Conservation (phyloP, 2,888 invertebrate species). For the Lycaena phlaeas region DNA sequence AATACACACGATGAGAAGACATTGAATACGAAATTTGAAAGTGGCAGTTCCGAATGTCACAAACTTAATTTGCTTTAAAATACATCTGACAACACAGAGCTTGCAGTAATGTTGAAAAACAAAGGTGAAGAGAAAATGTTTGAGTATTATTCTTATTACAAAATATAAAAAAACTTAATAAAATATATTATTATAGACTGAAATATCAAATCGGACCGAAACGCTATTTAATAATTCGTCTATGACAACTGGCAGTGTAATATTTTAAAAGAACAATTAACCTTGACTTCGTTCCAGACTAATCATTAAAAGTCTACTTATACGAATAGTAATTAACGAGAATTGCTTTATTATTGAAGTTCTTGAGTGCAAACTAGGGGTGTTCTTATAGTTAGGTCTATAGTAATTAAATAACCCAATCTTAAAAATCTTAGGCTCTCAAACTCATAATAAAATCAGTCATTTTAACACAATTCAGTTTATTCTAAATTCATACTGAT, state of each 20-base stretch:
- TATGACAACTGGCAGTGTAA: slow-evolving; percentile 68
- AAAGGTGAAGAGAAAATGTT: slow-evolving; percentile 24
- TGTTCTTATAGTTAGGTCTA: slow-evolving; percentile 61
- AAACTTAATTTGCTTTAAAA: too few species aligned
- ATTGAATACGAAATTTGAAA: too few species aligned
- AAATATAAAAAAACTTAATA: slow-evolving; percentile 63
- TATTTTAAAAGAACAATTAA: slow-evolving; percentile 44
- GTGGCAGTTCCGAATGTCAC: too few species aligned
- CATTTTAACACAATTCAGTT: slow-evolving; percentile 71
- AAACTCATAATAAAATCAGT: slow-evolving; percentile 73
- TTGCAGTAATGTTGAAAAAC: slow-evolving; percentile 26
- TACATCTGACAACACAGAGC: slow-evolving; percentile 45
- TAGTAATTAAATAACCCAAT: slow-evolving; percentile 58
- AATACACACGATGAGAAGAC: too few species aligned
- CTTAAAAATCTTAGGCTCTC: slow-evolving; percentile 70
- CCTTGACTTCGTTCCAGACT: slow-evolving; percentile 31
- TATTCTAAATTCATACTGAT: slow-evolving; percentile 70
- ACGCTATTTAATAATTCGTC: slow-evolving; percentile 53
- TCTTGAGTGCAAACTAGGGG: slow-evolving; percentile 67
- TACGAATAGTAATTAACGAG: slow-evolving; percentile 64
- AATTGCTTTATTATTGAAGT: slow-evolving; percentile 63
- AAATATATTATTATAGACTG: slow-evolving; percentile 56
- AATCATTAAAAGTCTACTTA: slow-evolving; percentile 58
- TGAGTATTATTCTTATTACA: slow-evolving; percentile 26
- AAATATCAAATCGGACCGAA: slow-evolving; percentile 69